A percentile compares a stretch with the other conserved stretches of the same genome.
These are phyloP conservation scores for Holacanthus passer DNA, from an alignment of 2,113 vertebrate species.

Conservation along the genomic window DNA sequence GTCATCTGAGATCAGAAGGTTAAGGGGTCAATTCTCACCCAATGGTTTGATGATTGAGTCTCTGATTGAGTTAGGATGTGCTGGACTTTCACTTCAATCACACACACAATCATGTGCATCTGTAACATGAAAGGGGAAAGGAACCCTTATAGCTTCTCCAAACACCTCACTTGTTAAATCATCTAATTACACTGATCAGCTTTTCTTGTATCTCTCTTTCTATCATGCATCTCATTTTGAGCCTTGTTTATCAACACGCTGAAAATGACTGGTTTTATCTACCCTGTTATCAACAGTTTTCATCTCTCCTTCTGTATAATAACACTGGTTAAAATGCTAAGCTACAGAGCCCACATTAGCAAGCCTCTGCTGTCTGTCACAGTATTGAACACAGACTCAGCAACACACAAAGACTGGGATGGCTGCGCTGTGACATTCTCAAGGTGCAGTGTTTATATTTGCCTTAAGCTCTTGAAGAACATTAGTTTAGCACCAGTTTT, in stretches of 20 bases:
- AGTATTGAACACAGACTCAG: too few relatives aligned
- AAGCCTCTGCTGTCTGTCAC: not conserved
- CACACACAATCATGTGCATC: not conserved
- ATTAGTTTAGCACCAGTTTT: not conserved
- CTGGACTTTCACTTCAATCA: too few relatives aligned
- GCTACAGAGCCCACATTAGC: constrained; percentile 7
- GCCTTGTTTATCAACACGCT: not conserved
- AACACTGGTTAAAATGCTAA: not conserved
- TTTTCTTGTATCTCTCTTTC: constrained; percentile 10
- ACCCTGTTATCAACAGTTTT: not conserved
- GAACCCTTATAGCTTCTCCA: not conserved
- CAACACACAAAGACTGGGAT: not conserved
- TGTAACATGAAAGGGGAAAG: constrained; percentile 1
- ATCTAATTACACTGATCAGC: not conserved
- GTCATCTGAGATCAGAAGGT: too few relatives aligned
- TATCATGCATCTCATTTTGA: not conserved
- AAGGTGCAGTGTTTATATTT: constrained; percentile 2
- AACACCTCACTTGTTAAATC: not conserved
- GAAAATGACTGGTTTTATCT: constrained; percentile 6
- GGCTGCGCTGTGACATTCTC: not conserved
- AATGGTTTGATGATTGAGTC: too few relatives aligned
- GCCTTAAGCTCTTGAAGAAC: not conserved
- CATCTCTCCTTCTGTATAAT: not conserved
- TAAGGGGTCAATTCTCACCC: too few relatives aligned
- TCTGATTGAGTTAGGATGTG: too few relatives aligned